Base-by-base conservation (phyloP, 2,113 vertebrate species). In the Corythornis vintsioides region DNA sequence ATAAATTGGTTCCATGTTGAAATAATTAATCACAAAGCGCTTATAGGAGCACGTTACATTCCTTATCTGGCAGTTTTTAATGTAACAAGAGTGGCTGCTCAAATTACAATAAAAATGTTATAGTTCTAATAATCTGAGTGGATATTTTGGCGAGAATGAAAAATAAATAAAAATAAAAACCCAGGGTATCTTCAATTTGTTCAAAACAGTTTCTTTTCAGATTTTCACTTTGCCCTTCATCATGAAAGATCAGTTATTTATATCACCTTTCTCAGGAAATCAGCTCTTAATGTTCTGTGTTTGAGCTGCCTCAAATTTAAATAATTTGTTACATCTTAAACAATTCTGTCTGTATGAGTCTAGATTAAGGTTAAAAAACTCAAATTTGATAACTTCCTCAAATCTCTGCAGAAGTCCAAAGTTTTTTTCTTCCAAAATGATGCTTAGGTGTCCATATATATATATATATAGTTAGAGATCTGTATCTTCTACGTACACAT, bases 341-440 rank as follows among this genome's bases (percentile, higher is more conserved):
- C 4, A 47, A 60, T 26, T 64, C 28, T 56, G 0, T 57, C 26
- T 83, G 33, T 56, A 5, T 9, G 15, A 7, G 4, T 89, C 17
- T 43, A 40, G 6, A 28, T 78, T 10, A 73, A 81, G 24, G 18
- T 63, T 74, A 28, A 11, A 78, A 25, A 86, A 56, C 48, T 70
- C 29, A 70, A 15, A 16, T 25, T 42, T 53, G 40, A 40, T 42
- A 72, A 9, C 9, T 55, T 90, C 20, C 15, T 71, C 28, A 71
- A 45, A 53, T n/a, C n/a, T n/a, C n/a, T n/a, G n/a, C n/a, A n/a
- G n/a, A n/a, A n/a, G n/a, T n/a, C n/a, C n/a, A n/a, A n/a, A n/a
- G n/a, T n/a, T n/a, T n/a, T n/a, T n/a, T n/a, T 78, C 8, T 84
- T 78, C 14, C 11, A 92, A 93, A 92, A 78, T 64, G 13, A 63